Conservation (phyloP, 2,888 invertebrate genomes). For the Cerastis rubricosa region DNA sequence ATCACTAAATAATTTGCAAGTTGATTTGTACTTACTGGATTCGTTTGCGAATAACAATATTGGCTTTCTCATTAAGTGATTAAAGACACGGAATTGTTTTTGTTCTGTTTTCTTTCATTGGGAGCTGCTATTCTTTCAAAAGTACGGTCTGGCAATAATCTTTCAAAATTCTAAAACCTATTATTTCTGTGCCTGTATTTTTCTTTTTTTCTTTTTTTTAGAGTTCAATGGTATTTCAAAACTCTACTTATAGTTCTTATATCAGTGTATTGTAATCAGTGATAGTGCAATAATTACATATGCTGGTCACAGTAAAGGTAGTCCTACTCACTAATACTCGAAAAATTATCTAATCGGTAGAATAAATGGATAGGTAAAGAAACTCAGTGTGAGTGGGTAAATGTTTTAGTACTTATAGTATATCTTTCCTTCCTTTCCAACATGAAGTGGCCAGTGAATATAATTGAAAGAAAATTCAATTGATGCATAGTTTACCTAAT, state of each 20-base stretch:
- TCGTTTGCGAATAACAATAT: conserved; percentile 51
- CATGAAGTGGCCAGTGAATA: background rate
- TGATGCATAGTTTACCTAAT: background rate
- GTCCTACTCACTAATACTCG: background rate
- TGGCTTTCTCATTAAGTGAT: conserved; percentile 8
- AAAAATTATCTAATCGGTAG: background rate
- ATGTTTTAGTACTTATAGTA: background rate
- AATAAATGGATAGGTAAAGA: background rate
- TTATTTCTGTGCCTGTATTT: background rate
- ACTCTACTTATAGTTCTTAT: no score
- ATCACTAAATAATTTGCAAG: conserved; percentile 68
- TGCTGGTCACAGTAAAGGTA: background rate
- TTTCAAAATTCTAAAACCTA: background rate
- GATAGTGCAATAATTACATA: background rate
- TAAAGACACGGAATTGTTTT: background rate
- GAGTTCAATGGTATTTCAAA: background rate
- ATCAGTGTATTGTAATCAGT: conserved; percentile 11
- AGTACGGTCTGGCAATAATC: background rate
- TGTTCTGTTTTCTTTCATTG: background rate
- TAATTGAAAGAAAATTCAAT: background rate
- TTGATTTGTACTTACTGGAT: conserved; percentile 39
- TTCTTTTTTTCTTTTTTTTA: background rate
- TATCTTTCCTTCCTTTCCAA: background rate
- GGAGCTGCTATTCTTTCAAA: background rate
- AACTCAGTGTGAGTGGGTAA: background rate